Percentiles rank a stretch among this genome's conserved stretches.
These are phyloP conservation scores for Bhutanitis thaidina DNA, from an alignment of 2,888 invertebrate genomes.

Conservation along the genomic window DNA sequence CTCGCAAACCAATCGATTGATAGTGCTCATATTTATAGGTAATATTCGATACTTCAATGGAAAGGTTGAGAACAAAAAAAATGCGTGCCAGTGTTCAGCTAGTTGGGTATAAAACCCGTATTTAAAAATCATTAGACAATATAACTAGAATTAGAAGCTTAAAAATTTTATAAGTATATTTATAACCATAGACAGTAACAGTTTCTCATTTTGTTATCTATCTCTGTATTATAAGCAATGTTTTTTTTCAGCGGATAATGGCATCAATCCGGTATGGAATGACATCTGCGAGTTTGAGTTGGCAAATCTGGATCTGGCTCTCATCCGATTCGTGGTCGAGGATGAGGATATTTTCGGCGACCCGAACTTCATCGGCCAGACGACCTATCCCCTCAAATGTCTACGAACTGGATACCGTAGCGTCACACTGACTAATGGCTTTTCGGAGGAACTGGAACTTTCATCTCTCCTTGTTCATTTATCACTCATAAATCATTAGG, in stretches of 20 bases:
- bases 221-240: no score
- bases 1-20: no score
- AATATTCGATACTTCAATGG: no score
- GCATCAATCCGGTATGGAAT: constrained; percentile 96
- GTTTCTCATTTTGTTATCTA: no score
- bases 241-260: constrained; percentile 88
- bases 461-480: constrained; percentile 91
- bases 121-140: no score
- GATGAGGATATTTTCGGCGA: constrained; percentile 99
- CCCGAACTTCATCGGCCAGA: constrained; percentile 97
- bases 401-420: constrained; percentile 93
- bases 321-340: constrained; percentile 92
- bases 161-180: no score
- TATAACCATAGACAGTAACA: no score
- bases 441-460: constrained; percentile 95
- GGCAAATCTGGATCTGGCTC: constrained; percentile 88
- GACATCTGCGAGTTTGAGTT: constrained; percentile 91
- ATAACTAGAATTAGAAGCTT: no score
- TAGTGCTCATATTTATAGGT: no score
- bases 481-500: constrained; percentile 28
- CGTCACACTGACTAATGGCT: constrained; percentile 93
- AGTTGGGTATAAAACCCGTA: no score
- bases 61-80: no score
- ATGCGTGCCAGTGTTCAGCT: no score
- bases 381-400: constrained; percentile 92